Base-by-base conservation (phyloP, 2,888 invertebrate species). In the Dorcus parallelipipedus region DNA sequence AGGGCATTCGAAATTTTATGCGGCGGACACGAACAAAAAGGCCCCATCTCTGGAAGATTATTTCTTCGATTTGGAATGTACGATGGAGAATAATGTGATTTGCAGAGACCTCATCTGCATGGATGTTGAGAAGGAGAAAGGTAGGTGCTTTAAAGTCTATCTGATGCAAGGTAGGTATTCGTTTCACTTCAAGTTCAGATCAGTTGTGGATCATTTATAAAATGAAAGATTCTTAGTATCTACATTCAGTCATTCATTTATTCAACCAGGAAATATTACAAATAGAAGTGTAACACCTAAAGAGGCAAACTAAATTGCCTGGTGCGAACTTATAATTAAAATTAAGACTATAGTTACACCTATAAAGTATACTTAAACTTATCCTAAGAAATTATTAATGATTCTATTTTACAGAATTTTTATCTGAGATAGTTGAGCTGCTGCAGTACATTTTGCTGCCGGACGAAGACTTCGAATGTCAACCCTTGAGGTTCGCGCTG, bases 11-110 rank as follows among this genome's bases (percentile, higher is more conserved):
- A 86, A 86, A 73, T 87, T 87, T 75, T 86, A 86, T 70, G 79
- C 79, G 41, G 79, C 80, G 66, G 81, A 81, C 64, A 75, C 65
- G 61, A 33, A 33, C 26, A 76, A 77, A 9, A 60, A 81, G 71
- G 67, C 70, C 54, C 59, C 74, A 17, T 75, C 78, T 49, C 75
- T 91, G 55, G 86, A 90, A 70, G 88, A 89, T 69, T 83, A 89
- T 73, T 96, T 96, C 79, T 96, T 96, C 78, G 93, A 95, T 74
- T 79, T 93, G 65, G 96, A 96, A 80, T 85, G 89, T 63, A 89
- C 91, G 59, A 89, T 93, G 87, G 95, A 95, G 76, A 88, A 89
- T 67, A 88, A 87, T 73, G 77, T 84, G 61, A 77, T 88, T 50
- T 93, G 93, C 77, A 84, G 94, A 49, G 93, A 95, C 80, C 80